phyloP scores from a whole-genome alignment of 2,113 vertebrate species.

The Sapajus apella region DNA sequence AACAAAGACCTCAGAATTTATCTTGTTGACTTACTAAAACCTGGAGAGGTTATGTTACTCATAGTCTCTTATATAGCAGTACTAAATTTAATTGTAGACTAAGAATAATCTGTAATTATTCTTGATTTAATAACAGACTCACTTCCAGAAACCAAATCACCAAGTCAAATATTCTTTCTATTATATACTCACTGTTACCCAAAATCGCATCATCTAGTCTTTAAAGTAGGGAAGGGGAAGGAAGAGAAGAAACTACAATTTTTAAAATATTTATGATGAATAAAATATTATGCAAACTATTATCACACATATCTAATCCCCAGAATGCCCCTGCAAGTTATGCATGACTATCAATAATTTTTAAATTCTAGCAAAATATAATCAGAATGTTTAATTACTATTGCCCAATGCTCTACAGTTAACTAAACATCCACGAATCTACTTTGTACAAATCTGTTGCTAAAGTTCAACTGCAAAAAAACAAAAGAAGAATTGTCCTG shows the following conservation, averaged over 20 bases:
- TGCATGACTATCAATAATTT: not conserved
- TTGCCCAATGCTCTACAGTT: not conserved
- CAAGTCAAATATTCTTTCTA: not conserved
- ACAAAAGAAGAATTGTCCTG: not conserved
- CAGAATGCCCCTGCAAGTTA: not conserved
- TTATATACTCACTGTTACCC: not conserved
- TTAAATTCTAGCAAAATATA: not conserved
- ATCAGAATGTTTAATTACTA: not conserved
- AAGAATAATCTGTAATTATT: not conserved
- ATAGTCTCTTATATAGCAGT: not conserved
- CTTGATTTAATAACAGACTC: not conserved
- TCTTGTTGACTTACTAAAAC: not conserved
- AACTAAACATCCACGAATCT: not conserved
- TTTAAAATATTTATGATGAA: not conserved
- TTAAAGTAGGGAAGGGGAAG: not conserved
- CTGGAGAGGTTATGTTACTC: not conserved
- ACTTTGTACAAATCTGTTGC: not conserved
- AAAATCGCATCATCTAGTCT: not conserved
- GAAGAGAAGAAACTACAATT: not conserved
- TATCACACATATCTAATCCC: not conserved
- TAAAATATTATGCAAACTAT: not conserved
- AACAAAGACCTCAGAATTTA: not conserved
- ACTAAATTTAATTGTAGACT: constrained; percentile 28
- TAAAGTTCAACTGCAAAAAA: not conserved
- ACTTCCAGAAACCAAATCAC: not conserved